phyloP scores from a whole-genome alignment of 2,888 invertebrate species.

The Stenotaenia linearis region DNA sequence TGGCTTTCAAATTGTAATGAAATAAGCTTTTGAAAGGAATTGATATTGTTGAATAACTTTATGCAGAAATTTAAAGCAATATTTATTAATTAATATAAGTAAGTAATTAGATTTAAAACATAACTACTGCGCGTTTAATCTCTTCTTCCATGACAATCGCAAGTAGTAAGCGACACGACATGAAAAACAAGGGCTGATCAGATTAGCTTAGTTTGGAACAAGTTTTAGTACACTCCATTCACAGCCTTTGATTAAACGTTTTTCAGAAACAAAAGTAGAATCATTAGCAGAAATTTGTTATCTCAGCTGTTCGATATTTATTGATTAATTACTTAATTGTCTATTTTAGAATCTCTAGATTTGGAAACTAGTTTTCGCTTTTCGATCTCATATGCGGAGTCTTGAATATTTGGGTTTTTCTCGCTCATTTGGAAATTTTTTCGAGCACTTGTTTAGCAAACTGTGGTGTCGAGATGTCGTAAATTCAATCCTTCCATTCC shows the following conservation, averaged over 20 bases:
- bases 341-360: background rate
- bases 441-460: slow-evolving; percentile 17
- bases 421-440: background rate
- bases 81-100: slow-evolving; percentile 7
- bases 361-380: background rate
- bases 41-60: slow-evolving; percentile 17
- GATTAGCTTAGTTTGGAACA: background rate
- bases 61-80: slow-evolving; percentile 24
- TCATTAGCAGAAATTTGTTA: background rate
- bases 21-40: slow-evolving; percentile 24
- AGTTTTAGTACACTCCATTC: background rate
- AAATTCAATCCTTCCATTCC: slow-evolving; percentile 29
- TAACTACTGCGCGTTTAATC: slow-evolving; percentile 24
- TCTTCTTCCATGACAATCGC: slow-evolving; percentile 24
- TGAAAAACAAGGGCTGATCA: slow-evolving; percentile 17
- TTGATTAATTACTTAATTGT: background rate
- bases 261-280: background rate
- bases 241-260: background rate
- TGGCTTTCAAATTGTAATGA: slow-evolving; percentile 2
- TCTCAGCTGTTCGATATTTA: background rate
- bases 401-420: background rate
- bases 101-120: slow-evolving; percentile 13
- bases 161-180: slow-evolving; percentile 21
- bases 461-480: slow-evolving; percentile 27
- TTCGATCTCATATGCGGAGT: background rate